Base-by-base conservation (phyloP, 2,888 invertebrate genomes). In the Trissoscelio sp. region DNA sequence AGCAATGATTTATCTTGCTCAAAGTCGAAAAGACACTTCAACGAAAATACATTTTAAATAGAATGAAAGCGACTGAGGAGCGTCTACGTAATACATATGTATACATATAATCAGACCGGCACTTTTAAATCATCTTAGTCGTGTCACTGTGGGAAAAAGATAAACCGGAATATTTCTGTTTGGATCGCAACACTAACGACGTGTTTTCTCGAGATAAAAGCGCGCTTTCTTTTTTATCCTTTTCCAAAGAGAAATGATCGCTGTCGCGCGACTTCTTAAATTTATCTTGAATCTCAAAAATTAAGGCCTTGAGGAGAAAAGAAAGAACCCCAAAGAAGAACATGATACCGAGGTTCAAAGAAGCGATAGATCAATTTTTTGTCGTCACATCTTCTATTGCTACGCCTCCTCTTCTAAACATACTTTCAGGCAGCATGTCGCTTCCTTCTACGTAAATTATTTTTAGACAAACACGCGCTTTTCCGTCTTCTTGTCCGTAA, bases 361-460 rank as follows among this genome's bases (percentile, higher is more conserved):
- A 73, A 82, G 53, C 79, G 66, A 79, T 82, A 82, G 75, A 82
- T 82, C 75, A 82, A 82, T 79, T 82, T 81, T 82, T 82, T 82
- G 77, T 82, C 73, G 57, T 46, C 73, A 37, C 70, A 18, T 55
- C 46, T 70, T 64, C 78, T 70, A 78, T 70, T 31, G 57, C 78
- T 55, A 44, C 28, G 42, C 37, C n/a, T 42, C 3, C 60, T 34
- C 37, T 14, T 14, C 48, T 28, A 67, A 67, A 53, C 64, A 64
- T 51, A 64, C 22, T 20, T 22, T 28, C 37, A 37, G 51, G 44
- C 69, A 60, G 58, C 46, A 28, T 24, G 72, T 24, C 42, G 64
- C 80, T 84, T 84, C 83, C 83, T 83, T 79, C 67, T 82, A 74
- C 79, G 82, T 75, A 83, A 72, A 70, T 74, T 82, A 82, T 82